Base-by-base conservation (phyloP, 2,888 invertebrate genomes). In the Tetramorium bicarinatum region DNA sequence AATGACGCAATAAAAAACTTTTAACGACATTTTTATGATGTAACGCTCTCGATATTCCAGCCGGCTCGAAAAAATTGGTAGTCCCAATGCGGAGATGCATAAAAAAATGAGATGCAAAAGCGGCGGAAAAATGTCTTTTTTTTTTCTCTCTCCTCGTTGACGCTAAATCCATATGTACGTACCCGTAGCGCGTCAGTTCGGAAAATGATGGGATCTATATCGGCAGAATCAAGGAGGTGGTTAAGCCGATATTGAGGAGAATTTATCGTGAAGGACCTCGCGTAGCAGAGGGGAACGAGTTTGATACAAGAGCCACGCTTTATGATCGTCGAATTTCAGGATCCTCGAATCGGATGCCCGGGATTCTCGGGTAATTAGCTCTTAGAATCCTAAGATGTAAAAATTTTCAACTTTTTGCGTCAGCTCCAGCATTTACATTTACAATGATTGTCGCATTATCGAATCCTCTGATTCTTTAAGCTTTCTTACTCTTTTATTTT, bases 1-100 rank as follows among this genome's bases (percentile, higher is more conserved):
- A 75, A 75, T 75, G 75, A 75, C 64, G 75, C 47, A 64, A 47
- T 64, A 61, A 64, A 64, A 71, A 71, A 71, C 71, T 71, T 75
- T 75, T 75, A 75, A 75, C 41, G n/a, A 56, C 15, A 72, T 56
- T 71, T 79, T 74, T 29, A 56, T 49, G 25, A 66, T 52, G 66
- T 38, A 66, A 76, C 59, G 49, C 29, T 74, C 41, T 34, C 64
- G 49, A 25, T n/a, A 18, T 25, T 56, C 72, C 56, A 54, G 56
- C 25, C 18, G 2, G 49, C 34, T 18, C 13, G 25, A 47, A 38
- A 66, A 76, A 66, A 76, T 52, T 18, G 66, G 21, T 52, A 25
- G 34, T 25, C 21, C 56, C 56, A 54, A 44, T 29, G 29, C 49
- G 11, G 25, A 41, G 21, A 76, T 66, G 47, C 76, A 13, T 67